These are phyloP conservation scores for Laothoe populi DNA, from an alignment of 2,888 invertebrate genomes.

Conservation along the genomic window DNA sequence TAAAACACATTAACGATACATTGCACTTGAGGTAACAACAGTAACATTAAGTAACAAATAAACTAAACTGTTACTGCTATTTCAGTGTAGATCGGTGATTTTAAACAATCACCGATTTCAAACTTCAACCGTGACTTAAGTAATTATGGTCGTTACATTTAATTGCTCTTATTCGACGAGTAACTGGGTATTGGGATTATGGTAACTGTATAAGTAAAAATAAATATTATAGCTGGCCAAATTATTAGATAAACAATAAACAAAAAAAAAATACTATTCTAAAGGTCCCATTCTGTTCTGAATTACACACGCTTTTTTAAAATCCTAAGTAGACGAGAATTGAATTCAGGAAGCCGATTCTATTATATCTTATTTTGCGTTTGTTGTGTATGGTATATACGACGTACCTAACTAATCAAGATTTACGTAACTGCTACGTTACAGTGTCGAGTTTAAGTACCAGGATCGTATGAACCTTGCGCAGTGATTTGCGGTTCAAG, in stretches of 20 bases:
- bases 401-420: no score
- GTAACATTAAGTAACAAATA: slow-evolving; percentile 11
- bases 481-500: slow-evolving; percentile 40
- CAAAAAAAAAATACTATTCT: no score
- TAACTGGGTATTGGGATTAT: slow-evolving; percentile 15
- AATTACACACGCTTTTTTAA: no score
- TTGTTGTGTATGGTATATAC: no score
- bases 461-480: slow-evolving; percentile 42
- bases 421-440: neutral
- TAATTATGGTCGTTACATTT: slow-evolving; percentile 19
- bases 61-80: slow-evolving; percentile 4
- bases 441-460: slow-evolving; percentile 34
- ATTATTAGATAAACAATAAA: neutral
- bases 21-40: slow-evolving; percentile 6
- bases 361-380: no score
- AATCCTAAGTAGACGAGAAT: no score
- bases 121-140: slow-evolving; percentile 23
- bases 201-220: neutral
- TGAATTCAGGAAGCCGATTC: no score
- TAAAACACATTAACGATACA: slow-evolving; percentile 1
- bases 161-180: neutral
- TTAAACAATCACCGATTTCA: slow-evolving; percentile 16
- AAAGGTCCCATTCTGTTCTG: no score
- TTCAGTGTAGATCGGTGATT: neutral
- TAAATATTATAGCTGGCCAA: no score